Percentiles rank a stretch among this genome's conserved stretches.
Evolutionary conservation across 2,888 invertebrate species (phyloP).

Genomic region (Monoplex corrugatus): DNA sequence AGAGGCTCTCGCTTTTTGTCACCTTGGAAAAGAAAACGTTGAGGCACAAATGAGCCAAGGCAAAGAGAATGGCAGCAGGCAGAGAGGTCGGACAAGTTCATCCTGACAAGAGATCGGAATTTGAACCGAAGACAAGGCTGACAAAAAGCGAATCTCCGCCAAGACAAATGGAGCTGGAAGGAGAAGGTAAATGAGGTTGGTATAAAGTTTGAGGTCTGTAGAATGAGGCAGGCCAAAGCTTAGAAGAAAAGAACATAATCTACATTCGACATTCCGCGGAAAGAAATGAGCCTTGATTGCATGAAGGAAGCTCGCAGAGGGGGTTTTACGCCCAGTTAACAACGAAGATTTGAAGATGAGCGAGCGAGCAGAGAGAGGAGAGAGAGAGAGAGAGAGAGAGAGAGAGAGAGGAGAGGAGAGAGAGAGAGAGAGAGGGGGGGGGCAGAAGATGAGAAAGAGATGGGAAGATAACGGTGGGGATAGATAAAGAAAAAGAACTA

Average conservation of each 20-base stretch:
- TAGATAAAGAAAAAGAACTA: background rate
- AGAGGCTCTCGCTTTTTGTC: background rate
- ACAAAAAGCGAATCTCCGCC: background rate
- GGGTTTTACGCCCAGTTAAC: slow-evolving; percentile 1
- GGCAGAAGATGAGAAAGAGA: too few relatives aligned
- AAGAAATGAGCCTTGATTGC: slow-evolving; percentile 29
- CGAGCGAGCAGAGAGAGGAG: background rate
- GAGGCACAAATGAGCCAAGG: slow-evolving; percentile 28
- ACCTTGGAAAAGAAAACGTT: background rate
- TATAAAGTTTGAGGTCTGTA: background rate
- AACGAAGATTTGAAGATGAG: background rate
- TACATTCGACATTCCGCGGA: slow-evolving; percentile 10
- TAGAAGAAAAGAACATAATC: slow-evolving; percentile 15
- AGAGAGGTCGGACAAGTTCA: slow-evolving; percentile 18
- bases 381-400: slow-evolving; percentile 29
- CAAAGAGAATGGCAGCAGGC: background rate
- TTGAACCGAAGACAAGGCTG: background rate
- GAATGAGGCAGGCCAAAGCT: background rate
- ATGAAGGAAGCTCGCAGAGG: too few relatives aligned
- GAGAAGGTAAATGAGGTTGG: background rate
- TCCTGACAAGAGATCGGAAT: background rate
- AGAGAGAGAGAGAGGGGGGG: background rate
- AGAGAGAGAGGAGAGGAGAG: background rate
- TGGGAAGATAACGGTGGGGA: too few relatives aligned
- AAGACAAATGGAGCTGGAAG: background rate